Conservation (phyloP, 2,113 vertebrate genomes). For the Ivindomyrus marchei region DNA sequence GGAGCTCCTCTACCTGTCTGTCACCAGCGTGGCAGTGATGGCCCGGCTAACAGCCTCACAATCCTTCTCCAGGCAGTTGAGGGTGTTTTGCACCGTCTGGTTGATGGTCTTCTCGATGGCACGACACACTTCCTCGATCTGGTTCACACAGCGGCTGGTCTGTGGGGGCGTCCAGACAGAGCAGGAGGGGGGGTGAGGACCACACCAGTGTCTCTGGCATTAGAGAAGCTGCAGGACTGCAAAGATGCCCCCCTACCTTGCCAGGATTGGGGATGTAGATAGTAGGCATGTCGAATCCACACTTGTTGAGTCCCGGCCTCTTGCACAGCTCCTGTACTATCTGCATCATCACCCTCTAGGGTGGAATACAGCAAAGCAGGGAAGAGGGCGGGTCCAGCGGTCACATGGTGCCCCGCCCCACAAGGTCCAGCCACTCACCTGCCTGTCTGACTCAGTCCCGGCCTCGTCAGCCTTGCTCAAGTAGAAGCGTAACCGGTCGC, state of each 20-base stretch:
- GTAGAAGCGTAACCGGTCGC: conserved; percentile 67
- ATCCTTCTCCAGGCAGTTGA: conserved; percentile 71
- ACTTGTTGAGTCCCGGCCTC: conserved; percentile 72
- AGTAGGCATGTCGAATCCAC: conserved; percentile 77
- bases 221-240: neutral
- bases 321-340: conserved; percentile 78
- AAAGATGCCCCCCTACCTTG: conserved; percentile 45
- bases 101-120: conserved; percentile 73
- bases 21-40: conserved; percentile 45
- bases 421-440: conserved; percentile 44
- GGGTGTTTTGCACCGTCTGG: conserved; percentile 70
- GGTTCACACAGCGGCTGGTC: conserved; percentile 70
- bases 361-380: neutral
- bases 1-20: conserved; percentile 51
- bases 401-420: neutral
- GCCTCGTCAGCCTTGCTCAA: conserved; percentile 75
- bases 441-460: conserved; percentile 67
- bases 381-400: neutral
- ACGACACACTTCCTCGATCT: conserved; percentile 69
- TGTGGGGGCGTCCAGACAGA: neutral
- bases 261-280: conserved; percentile 68
- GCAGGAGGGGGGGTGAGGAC: neutral
- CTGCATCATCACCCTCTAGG: conserved; percentile 76
- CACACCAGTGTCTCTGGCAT: neutral
- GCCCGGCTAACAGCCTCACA: conserved; percentile 64